Evolutionary conservation across 2,113 vertebrate species (phyloP).

Genomic region (Vidua macroura): DNA sequence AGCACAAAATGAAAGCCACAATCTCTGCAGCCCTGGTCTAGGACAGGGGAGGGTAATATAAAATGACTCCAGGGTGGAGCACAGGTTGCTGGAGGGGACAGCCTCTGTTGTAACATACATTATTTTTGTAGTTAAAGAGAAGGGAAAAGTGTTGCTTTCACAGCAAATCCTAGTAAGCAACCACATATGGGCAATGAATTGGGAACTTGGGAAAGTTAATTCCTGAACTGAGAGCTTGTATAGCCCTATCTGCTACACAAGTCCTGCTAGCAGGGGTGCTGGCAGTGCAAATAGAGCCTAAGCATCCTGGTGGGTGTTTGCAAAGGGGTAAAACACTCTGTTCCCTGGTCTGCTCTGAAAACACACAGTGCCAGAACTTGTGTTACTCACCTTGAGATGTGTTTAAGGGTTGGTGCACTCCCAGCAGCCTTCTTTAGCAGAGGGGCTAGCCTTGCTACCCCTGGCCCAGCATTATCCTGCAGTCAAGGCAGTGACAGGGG

Average conservation of each 20-base stretch:
- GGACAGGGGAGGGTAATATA: conserved; percentile 3
- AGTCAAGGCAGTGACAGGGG: fast-evolving
- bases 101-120: neutral
- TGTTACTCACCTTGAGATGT: neutral
- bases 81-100: neutral
- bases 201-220: neutral
- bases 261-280: neutral
- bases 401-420: fast-evolving
- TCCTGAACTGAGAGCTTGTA: neutral
- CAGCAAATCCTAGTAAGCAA: neutral
- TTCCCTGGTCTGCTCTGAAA: neutral
- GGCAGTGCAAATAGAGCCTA: neutral
- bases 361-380: neutral
- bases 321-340: neutral
- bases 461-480: neutral
- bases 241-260: neutral
- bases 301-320: neutral
- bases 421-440: neutral
- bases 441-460: neutral
- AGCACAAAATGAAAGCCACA: conserved; percentile 21
- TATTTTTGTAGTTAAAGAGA: neutral
- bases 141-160: neutral
- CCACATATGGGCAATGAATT: neutral
- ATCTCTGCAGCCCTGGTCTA: neutral
- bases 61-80: conserved; percentile 21